A percentile compares a stretch with the other conserved stretches of the same genome.
These are phyloP conservation scores for Entomobrya proxima DNA, from an alignment of 2,888 invertebrate species.

Conservation along the genomic window DNA sequence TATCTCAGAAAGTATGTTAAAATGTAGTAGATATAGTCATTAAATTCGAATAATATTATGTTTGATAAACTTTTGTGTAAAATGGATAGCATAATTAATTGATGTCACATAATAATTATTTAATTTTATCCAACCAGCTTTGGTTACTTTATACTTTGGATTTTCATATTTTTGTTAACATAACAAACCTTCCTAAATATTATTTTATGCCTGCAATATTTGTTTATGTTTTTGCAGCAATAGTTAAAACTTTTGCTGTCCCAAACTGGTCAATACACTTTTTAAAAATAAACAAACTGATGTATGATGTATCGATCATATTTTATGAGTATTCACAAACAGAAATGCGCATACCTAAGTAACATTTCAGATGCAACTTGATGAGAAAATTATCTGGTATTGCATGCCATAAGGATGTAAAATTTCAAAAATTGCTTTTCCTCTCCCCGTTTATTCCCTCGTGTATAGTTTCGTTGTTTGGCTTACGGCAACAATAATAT, in stretches of 20 bases:
- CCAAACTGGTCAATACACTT: not conserved
- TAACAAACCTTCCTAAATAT: no score
- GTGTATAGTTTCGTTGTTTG: not conserved
- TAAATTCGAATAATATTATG: no score
- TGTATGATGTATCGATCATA: not conserved
- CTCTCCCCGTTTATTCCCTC: not conserved
- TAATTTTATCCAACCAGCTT: not conserved
- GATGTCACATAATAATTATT: not conserved
- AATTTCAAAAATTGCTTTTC: not conserved
- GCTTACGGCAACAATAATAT: not conserved
- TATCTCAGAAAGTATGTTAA: no score
- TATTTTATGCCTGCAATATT: no score
- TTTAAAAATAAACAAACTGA: not conserved
- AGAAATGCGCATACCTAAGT: not conserved
- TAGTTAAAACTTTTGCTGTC: not conserved
- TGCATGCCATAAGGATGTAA: conserved; percentile 4
- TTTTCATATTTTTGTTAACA: not conserved
- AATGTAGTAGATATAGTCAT: no score
- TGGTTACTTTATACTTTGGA: not conserved
- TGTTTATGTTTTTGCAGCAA: not conserved
- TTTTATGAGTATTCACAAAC: not conserved
- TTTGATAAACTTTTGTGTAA: not conserved
- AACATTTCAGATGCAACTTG: not conserved
- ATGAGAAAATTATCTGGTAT: not conserved
- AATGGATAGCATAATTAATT: not conserved